Evolutionary conservation across 1,140 invertebrate genomes (phyloP).

Genomic region (Condylostylus longicornis): DNA sequence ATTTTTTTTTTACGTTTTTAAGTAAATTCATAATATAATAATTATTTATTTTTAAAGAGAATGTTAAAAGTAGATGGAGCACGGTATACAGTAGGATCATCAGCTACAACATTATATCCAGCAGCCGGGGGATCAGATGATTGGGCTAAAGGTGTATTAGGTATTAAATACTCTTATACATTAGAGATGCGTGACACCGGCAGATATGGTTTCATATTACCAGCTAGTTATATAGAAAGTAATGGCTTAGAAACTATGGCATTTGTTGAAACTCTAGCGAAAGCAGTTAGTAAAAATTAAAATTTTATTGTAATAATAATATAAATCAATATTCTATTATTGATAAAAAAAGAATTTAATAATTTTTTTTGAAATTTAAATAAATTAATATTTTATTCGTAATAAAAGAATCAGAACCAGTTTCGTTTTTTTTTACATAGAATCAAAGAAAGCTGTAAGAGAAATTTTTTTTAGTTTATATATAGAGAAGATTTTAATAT

Average conservation of each 20-base stretch:
- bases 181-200: constrained; percentile 80
- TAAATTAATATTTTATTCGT: too few species aligned
- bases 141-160: constrained; percentile 71
- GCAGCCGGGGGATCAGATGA: constrained; percentile 78
- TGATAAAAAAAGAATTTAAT: too few species aligned
- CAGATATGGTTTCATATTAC: constrained; percentile 76
- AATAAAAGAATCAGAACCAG: too few species aligned
- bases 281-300: too few species aligned
- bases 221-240: constrained; percentile 60
- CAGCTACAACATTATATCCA: constrained; percentile 59
- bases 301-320: too few species aligned
- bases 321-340: too few species aligned
- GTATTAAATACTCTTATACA: constrained; percentile 78
- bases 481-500: too few species aligned
- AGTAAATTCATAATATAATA: constrained; percentile 4
- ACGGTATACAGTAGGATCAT: constrained; percentile 57
- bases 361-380: too few species aligned
- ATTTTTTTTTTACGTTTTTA: constrained; percentile 3
- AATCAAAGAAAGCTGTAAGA: too few species aligned
- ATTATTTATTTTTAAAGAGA: constrained; percentile 34
- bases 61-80: constrained; percentile 48
- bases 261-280: constrained; percentile 61
- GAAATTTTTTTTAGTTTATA: too few species aligned
- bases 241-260: constrained; percentile 74
- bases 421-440: too few species aligned